These are phyloP conservation scores for Halichoeres trimaculatus DNA, from an alignment of 2,113 vertebrate genomes.

Conservation along the genomic window DNA sequence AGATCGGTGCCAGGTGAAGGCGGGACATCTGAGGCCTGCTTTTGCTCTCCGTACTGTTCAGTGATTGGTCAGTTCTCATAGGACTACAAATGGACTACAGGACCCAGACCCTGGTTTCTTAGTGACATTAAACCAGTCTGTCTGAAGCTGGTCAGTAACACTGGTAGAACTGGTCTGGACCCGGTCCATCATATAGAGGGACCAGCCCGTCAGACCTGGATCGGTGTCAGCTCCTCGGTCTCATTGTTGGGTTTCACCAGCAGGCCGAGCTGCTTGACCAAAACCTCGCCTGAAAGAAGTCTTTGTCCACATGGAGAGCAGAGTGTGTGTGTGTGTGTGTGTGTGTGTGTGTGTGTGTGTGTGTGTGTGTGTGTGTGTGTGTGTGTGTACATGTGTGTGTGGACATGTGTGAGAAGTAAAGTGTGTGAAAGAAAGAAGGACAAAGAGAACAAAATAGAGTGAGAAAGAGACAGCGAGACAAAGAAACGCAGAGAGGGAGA, in stretches of 20 bases:
- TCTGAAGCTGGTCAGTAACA: no score
- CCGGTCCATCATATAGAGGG: not conserved
- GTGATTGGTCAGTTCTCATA: no score
- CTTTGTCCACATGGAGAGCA: constrained; percentile 54
- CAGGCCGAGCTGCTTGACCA: constrained; percentile 58
- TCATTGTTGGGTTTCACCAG: constrained; percentile 43
- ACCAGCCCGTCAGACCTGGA: constrained; percentile 38
- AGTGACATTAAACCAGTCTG: no score
- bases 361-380: constrained; percentile 13
- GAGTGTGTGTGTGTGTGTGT: constrained; percentile 43
- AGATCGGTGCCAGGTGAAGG: no score
- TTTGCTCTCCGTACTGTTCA: no score
- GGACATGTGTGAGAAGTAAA: constrained; percentile 25
- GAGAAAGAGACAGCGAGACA: constrained; percentile 54
- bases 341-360: constrained; percentile 34
- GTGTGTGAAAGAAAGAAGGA: constrained; percentile 59
- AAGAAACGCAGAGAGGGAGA: constrained; percentile 55
- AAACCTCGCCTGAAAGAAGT: constrained; percentile 59
- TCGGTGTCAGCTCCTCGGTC: constrained; percentile 3
- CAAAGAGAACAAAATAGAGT: constrained; percentile 49
- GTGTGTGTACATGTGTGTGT: constrained; percentile 22
- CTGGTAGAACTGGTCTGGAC: no score
- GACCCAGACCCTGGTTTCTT: no score
- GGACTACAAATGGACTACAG: no score
- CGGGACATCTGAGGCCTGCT: no score